A percentile compares a stretch with the other conserved stretches of the same genome.
Evolutionary conservation across 1,140 invertebrate genomes (phyloP).

Genomic region (Amphibalanus amphitrite): DNA sequence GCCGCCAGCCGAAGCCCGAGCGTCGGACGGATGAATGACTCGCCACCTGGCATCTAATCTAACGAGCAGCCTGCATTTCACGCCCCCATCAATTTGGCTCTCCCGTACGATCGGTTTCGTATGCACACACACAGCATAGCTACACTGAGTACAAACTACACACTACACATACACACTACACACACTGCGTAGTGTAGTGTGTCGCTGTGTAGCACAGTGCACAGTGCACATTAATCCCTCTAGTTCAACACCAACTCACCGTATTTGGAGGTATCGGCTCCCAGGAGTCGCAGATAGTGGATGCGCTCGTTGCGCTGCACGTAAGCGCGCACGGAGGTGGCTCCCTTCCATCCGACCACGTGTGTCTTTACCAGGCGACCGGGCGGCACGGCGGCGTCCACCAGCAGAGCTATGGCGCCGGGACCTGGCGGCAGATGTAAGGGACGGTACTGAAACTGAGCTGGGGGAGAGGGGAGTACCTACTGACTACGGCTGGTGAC

Average conservation of each 20-base stretch:
- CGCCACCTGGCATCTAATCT: no score
- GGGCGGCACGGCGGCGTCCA: background rate
- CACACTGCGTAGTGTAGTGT: background rate
- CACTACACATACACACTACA: background rate
- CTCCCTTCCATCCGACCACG: slow-evolving; percentile 81
- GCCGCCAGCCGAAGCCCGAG: no score
- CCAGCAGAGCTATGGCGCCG: background rate
- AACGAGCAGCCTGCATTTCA: no score
- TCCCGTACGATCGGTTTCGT: no score
- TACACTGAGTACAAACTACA: no score
- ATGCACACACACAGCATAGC: no score
- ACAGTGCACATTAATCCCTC: no score
- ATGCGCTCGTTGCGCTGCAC: slow-evolving; percentile 60
- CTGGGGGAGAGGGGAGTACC: background rate
- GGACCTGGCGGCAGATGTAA: background rate
- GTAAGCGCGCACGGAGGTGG: slow-evolving; percentile 64
- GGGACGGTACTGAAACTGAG: no score
- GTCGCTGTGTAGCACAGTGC: background rate
- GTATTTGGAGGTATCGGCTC: slow-evolving; percentile 29
- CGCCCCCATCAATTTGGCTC: no score
- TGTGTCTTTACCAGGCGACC: slow-evolving; percentile 30
- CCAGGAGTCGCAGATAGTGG: slow-evolving; percentile 65
- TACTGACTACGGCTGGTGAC: no score
- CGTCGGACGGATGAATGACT: no score
- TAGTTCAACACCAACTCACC: background rate